These are phyloP conservation scores for Biston stratarius DNA, from an alignment of 2,888 invertebrate species.

Conservation along the genomic window DNA sequence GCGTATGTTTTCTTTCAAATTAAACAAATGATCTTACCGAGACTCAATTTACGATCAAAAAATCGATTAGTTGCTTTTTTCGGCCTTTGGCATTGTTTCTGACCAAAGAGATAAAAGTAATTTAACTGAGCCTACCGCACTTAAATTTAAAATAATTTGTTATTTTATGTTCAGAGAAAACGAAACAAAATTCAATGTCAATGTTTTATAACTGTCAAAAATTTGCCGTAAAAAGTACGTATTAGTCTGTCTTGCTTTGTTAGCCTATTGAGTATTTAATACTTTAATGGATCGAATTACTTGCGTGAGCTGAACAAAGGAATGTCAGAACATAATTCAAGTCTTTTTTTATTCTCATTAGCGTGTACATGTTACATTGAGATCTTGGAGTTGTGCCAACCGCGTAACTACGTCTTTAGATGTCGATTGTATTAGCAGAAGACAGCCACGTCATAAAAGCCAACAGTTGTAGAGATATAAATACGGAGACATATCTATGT, in stretches of 20 bases:
- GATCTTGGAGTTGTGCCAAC: slow-evolving; percentile 27
- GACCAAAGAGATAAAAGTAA: no score
- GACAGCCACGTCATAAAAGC: slow-evolving; percentile 6
- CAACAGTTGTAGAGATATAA: neutral
- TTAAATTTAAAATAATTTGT: no score
- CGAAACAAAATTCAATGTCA: neutral
- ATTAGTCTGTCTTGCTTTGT: no score
- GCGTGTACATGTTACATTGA: slow-evolving; percentile 17
- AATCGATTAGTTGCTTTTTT: no score
- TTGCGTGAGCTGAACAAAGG: slow-evolving; percentile 15
- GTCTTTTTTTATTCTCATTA: slow-evolving; percentile 20
- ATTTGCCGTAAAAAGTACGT: no score
- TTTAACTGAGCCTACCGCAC: no score
- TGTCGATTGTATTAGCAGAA: slow-evolving; percentile 11
- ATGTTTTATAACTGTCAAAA: no score
- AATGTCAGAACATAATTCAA: slow-evolving; percentile 20
- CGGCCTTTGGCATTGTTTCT: no score
- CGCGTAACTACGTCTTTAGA: slow-evolving; percentile 14
- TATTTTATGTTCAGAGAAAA: neutral
- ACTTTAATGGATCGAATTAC: neutral
- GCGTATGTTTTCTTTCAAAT: no score
- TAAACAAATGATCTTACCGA: no score
- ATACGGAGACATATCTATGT: neutral
- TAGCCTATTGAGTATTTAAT: no score
- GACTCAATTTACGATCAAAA: no score